Conservation (phyloP, 2,888 invertebrate species). For the Proisotoma minuta region DNA sequence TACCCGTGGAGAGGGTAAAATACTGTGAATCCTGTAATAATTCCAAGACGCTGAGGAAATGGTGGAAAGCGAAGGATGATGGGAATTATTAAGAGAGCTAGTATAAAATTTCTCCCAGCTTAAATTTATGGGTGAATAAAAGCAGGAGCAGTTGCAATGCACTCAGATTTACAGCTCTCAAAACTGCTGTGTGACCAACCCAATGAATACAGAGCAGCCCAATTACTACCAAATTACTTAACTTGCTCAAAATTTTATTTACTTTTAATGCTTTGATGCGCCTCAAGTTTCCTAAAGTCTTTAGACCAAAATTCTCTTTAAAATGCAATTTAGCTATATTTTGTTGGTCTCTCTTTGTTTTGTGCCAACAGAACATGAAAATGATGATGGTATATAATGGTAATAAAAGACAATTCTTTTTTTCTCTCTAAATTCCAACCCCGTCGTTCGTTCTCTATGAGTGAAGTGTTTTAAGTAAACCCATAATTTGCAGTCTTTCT, state of each 20-base stretch:
- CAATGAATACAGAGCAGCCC: too few species aligned
- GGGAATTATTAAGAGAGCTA: too few species aligned
- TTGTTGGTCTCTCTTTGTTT: not conserved
- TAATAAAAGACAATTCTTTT: not conserved
- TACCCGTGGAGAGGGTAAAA: not conserved
- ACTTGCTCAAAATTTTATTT: not conserved
- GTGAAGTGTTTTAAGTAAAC: not conserved
- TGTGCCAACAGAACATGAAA: not conserved
- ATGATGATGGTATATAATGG: not conserved
- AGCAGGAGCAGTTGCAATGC: too few species aligned
- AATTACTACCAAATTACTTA: not conserved
- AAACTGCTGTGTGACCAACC: too few species aligned
- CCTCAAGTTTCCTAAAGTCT: too few species aligned
- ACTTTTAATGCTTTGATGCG: not conserved
- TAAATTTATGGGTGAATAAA: too few species aligned
- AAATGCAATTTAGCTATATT: not conserved
- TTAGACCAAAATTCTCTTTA: not conserved
- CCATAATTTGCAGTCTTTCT: constrained; percentile 1
- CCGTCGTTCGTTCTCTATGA: not conserved
- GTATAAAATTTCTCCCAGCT: too few species aligned
- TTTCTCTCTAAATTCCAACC: not conserved
- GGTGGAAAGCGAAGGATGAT: too few species aligned
- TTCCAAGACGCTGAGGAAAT: too few species aligned
- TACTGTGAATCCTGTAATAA: too few species aligned
- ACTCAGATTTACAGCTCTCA: too few species aligned